Conservation (phyloP, 2,797 vertebrate species). For the Cyclura pinguis region DNA sequence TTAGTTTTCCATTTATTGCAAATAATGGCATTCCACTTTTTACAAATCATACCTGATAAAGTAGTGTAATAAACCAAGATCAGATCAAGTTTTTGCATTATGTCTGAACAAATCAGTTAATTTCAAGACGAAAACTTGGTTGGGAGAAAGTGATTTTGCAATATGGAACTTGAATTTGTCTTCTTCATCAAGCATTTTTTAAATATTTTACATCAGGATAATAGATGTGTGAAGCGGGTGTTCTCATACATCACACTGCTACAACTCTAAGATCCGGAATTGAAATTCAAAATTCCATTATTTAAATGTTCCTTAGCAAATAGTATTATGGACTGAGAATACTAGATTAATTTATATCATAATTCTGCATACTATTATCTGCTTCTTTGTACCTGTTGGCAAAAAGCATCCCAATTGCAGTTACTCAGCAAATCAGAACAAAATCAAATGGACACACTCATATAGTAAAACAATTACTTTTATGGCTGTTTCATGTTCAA, state of each 20-base stretch:
- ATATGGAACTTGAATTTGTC: background rate
- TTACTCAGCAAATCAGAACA: background rate
- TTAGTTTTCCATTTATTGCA: background rate
- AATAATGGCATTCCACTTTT: background rate
- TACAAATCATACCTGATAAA: background rate
- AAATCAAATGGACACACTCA: background rate
- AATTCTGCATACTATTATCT: background rate
- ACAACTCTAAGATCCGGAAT: background rate
- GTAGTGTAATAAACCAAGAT: background rate
- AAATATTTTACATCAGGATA: background rate
- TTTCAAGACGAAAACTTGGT: background rate
- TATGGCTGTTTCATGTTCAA: constrained; percentile 24
- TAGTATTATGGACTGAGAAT: background rate
- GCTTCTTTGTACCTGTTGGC: constrained; percentile 6
- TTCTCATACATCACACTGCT: background rate
- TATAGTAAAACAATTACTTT: constrained; percentile 18
- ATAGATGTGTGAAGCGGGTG: background rate
- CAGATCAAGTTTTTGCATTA: background rate
- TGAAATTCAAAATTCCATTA: background rate
- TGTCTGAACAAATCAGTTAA: background rate
- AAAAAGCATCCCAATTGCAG: background rate
- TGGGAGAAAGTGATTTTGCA: background rate
- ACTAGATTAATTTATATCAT: background rate
- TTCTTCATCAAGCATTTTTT: background rate
- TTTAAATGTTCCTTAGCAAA: background rate